A percentile compares a stretch with the other conserved stretches of the same genome.
Evolutionary conservation across 2,113 vertebrate species (phyloP).

Genomic region (Epinephelus cyanopodus): DNA sequence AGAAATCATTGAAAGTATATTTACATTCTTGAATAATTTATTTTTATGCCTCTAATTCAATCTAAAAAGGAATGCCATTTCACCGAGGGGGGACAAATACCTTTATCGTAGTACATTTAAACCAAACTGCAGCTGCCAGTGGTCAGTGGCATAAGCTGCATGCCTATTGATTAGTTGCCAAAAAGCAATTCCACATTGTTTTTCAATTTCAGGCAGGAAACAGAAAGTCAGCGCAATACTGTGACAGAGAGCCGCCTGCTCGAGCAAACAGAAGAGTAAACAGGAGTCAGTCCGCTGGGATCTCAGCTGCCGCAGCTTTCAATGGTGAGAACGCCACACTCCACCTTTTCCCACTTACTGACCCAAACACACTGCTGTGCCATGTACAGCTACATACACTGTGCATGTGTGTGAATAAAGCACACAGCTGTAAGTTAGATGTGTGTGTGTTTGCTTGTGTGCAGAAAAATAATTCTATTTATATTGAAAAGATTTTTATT

Average conservation of each 20-base stretch:
- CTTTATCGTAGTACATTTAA: background rate
- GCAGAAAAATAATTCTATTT: background rate
- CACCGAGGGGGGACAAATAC: background rate
- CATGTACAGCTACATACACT: background rate
- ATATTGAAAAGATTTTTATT: background rate
- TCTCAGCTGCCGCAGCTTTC: slow-evolving; percentile 44
- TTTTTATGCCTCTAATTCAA: background rate
- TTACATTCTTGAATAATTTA: background rate
- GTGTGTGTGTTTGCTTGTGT: slow-evolving; percentile 5
- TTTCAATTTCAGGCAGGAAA: slow-evolving; percentile 36
- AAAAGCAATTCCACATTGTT: background rate
- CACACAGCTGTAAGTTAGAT: background rate
- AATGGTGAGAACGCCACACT: slow-evolving; percentile 61
- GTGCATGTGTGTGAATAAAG: slow-evolving; percentile 1
- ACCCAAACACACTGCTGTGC: slow-evolving; percentile 23
- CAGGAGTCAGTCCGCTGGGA: slow-evolving; percentile 39
- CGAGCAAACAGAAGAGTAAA: slow-evolving; percentile 36
- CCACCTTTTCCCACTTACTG: slow-evolving; percentile 61
- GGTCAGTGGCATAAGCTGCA: background rate
- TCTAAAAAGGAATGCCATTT: background rate
- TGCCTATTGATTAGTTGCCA: background rate
- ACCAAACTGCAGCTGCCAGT: background rate
- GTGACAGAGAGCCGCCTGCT: slow-evolving; percentile 11
- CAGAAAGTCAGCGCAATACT: background rate
- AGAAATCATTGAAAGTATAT: background rate